Conservation (phyloP, 2,113 vertebrate genomes). For the Podilymbus podiceps region DNA sequence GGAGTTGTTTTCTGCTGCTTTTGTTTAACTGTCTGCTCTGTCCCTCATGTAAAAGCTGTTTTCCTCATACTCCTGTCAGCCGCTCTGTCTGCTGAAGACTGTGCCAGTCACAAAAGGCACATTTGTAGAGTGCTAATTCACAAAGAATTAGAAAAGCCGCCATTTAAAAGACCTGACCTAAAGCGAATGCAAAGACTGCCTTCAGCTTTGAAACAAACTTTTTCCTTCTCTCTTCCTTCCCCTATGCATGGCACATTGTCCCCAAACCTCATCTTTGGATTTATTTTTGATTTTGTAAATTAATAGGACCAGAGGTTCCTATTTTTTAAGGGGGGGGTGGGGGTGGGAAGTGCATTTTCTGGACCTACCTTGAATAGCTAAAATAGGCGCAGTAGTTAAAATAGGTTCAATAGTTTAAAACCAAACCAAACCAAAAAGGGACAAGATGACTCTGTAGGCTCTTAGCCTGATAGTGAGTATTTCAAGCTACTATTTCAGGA, state of each 20-base stretch:
- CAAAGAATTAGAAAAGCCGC: neutral
- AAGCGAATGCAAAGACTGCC: neutral
- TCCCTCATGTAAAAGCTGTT: neutral
- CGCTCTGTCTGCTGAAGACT: fast-evolving
- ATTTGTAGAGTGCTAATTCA: neutral
- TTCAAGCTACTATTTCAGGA: neutral
- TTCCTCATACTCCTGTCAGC: neutral
- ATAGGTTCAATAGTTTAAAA: neutral
- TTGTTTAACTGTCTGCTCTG: neutral
- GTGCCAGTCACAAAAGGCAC: neutral
- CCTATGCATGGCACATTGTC: fast-evolving
- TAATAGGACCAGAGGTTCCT: neutral
- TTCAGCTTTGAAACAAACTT: neutral
- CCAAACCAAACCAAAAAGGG: neutral
- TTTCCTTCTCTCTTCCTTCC: neutral
- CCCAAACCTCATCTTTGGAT: neutral
- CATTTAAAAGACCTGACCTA: neutral
- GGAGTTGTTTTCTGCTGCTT: neutral
- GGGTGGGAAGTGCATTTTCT: neutral
- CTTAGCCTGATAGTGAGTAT: neutral
- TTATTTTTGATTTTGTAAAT: neutral
- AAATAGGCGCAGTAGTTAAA: neutral
- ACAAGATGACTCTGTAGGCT: neutral
- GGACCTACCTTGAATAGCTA: neutral
- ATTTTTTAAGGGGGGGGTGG: too few species aligned